Percentiles rank a stretch among this genome's conserved stretches.
Conservation (phyloP, 2,888 invertebrate genomes). For the Cataglyphis albicans region DNA sequence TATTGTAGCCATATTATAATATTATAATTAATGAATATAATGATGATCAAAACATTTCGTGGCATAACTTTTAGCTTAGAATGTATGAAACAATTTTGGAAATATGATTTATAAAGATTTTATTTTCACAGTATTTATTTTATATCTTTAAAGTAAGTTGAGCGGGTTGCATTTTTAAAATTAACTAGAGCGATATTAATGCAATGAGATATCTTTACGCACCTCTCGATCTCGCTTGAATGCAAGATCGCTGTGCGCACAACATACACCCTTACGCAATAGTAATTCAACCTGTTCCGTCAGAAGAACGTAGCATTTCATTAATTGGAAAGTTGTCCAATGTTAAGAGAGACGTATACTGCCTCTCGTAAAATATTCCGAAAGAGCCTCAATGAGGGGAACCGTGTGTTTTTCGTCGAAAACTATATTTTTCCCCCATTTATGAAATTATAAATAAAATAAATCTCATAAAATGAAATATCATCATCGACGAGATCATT, state of each 20-base stretch:
- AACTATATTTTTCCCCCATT: constrained; percentile 33
- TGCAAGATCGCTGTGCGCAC: constrained; percentile 14
- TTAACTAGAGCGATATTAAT: constrained; percentile 52
- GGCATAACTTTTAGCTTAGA: neutral
- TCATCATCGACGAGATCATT: constrained; percentile 27
- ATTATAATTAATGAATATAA: neutral
- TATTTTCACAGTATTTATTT: neutral
- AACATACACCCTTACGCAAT: constrained; percentile 59
- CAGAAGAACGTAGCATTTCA: constrained; percentile 71
- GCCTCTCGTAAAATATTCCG: constrained; percentile 42
- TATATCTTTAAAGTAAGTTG: neutral
- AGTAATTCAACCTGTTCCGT: constrained; percentile 65
- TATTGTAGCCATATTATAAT: neutral
- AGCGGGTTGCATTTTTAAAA: constrained; percentile 31
- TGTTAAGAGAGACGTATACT: constrained; percentile 49
- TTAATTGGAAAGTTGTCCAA: constrained; percentile 76
- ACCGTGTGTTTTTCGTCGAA: constrained; percentile 10
- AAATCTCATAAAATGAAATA: constrained; percentile 23
- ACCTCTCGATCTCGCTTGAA: constrained; percentile 37
- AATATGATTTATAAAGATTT: neutral
- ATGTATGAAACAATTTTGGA: neutral
- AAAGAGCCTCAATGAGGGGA: constrained; percentile 22
- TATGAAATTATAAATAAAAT: constrained; percentile 6
- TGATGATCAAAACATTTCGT: neutral
- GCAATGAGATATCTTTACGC: constrained; percentile 28